A percentile compares a stretch with the other conserved stretches of the same genome.
phyloP scores from a whole-genome alignment of 2,888 invertebrate species.

The Drosophila cyrtoloma region DNA sequence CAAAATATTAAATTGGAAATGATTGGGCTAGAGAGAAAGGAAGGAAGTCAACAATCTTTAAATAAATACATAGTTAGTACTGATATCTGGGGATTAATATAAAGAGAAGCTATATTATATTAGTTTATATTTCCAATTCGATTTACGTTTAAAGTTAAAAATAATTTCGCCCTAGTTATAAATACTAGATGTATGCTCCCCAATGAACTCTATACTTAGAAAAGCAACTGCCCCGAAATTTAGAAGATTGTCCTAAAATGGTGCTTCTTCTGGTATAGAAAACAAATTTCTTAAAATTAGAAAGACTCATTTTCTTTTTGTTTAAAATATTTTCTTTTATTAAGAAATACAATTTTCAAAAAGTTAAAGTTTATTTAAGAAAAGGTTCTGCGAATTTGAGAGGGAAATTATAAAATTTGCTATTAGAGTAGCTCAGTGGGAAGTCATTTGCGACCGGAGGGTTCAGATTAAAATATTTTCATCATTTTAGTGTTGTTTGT shows the following conservation, averaged over 20 bases:
- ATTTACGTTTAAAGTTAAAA: not conserved
- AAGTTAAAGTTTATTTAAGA: not conserved
- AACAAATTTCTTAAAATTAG: not conserved
- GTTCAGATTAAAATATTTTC: not conserved
- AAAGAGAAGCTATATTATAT: not conserved
- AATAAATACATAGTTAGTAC: not conserved
- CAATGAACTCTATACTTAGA: not conserved
- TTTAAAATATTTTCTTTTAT: not conserved
- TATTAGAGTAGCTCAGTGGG: not conserved
- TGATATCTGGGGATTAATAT: not conserved
- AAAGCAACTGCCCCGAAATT: not conserved
- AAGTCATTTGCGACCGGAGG: not conserved
- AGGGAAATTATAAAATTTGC: not conserved
- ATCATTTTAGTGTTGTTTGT: not conserved
- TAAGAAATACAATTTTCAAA: not conserved
- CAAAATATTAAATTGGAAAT: not conserved
- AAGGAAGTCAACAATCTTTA: not conserved
- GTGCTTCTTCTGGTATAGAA: not conserved
- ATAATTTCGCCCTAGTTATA: too few relatives aligned
- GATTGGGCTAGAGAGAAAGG: not conserved
- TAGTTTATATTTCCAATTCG: not conserved
- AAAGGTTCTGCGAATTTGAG: not conserved
- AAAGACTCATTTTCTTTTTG: not conserved
- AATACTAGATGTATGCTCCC: not conserved
- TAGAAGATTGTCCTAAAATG: not conserved